Conservation (phyloP, 1,140 invertebrate genomes). For the Bombus turneri region DNA sequence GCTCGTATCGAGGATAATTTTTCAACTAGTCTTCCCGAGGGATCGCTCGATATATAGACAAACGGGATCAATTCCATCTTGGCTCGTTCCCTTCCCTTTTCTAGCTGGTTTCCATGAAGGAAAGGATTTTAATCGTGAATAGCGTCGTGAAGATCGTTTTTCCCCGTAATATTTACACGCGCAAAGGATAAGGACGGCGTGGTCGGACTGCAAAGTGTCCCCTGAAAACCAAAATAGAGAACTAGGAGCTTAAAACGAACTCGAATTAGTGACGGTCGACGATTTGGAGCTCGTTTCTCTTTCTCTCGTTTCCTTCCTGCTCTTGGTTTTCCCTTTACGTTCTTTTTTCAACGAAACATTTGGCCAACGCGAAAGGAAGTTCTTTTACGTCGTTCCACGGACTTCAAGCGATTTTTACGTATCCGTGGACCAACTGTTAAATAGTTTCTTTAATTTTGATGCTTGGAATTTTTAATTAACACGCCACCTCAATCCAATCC, state of each 20-base stretch:
- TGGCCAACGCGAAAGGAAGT: slow-evolving; percentile 13
- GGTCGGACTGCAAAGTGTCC: slow-evolving; percentile 6
- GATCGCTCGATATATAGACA: not conserved
- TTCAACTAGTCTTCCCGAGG: not conserved
- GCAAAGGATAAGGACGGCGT: not conserved
- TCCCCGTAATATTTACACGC: slow-evolving; percentile 8
- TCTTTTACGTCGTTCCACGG: not conserved
- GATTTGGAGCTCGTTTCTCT: slow-evolving; percentile 19
- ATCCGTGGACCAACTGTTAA: not conserved
- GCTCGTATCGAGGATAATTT: slow-evolving; percentile 20
- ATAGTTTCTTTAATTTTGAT: slow-evolving; percentile 27
- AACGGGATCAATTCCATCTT: not conserved
- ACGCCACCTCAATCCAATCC: not conserved
- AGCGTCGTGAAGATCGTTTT: slow-evolving; percentile 18
- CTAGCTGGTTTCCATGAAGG: not conserved
- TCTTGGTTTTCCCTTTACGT: not conserved
- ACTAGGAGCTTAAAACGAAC: slow-evolving; percentile 15
- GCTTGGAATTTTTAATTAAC: slow-evolving; percentile 36
- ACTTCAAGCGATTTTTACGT: not conserved
- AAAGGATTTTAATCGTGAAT: slow-evolving; percentile 30
- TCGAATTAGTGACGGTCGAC: slow-evolving; percentile 26
- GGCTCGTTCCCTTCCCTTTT: no score
- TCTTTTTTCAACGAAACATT: slow-evolving; percentile 12
- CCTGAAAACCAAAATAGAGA: slow-evolving; percentile 11
- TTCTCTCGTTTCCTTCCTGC: not conserved